These are phyloP conservation scores for Prietella phreatophila DNA, from an alignment of 2,113 vertebrate genomes.

Conservation along the genomic window DNA sequence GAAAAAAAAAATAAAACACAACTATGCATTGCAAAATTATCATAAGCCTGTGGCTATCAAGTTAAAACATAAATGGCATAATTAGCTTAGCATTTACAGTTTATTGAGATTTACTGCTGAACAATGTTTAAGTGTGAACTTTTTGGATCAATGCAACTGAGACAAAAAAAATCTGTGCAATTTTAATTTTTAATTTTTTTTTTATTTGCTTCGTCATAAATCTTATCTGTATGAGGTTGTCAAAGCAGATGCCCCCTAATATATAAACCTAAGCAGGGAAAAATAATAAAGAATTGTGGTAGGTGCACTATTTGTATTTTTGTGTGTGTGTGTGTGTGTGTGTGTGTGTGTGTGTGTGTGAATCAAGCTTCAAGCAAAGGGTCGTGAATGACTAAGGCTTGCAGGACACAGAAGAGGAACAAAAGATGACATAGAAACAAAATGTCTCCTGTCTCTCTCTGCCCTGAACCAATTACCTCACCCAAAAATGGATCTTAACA, in stretches of 20 bases:
- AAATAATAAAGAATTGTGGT: not conserved
- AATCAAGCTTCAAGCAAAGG: not conserved
- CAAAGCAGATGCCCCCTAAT: not conserved
- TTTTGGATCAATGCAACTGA: not conserved
- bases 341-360: not conserved
- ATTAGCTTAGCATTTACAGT: not conserved
- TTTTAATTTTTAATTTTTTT: not conserved
- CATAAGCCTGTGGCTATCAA: not conserved
- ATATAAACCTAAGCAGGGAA: not conserved
- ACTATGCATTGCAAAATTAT: not conserved
- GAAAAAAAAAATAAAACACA: not conserved
- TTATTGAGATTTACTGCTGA: not conserved
- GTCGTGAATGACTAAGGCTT: not conserved
- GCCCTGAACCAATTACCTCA: not conserved
- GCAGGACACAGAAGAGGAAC: not conserved
- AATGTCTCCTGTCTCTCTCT: not conserved
- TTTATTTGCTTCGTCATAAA: not conserved
- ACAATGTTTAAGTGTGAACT: not conserved
- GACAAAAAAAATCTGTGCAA: not conserved
- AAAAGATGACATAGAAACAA: not conserved
- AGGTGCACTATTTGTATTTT: not conserved
- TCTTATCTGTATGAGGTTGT: not conserved
- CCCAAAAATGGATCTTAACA: slow-evolving; percentile 18
- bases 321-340: not conserved
- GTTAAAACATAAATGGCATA: not conserved